Percentiles rank a stretch among this genome's conserved stretches.
Conservation (phyloP, 2,888 invertebrate species). For the Onthophagus sagittarius region DNA sequence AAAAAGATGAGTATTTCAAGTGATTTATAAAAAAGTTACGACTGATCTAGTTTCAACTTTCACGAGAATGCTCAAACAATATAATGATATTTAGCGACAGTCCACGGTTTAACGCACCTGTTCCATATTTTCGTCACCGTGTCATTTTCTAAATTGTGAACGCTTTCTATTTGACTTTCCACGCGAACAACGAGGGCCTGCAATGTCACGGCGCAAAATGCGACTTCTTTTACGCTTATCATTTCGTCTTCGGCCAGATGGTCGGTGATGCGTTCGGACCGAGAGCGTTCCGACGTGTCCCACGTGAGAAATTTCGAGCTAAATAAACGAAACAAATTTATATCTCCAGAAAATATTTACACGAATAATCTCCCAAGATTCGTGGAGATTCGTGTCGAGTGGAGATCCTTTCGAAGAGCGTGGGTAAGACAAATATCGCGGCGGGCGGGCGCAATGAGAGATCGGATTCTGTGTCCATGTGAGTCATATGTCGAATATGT, state of each 20-base stretch:
- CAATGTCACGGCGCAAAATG: not conserved
- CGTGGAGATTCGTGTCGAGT: not conserved
- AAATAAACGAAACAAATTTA: not conserved
- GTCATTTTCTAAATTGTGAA: not conserved
- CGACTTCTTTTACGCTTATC: not conserved
- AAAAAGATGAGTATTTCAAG: not conserved
- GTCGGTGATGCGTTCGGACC: not conserved
- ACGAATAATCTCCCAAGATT: not conserved
- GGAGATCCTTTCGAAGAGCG: conserved; percentile 23
- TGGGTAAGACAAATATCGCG: conserved; percentile 38
- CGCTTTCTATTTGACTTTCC: not conserved
- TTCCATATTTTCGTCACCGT: not conserved
- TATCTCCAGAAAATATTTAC: not conserved
- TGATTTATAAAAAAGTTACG: not conserved
- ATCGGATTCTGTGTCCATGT: not conserved
- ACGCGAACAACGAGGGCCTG: not conserved
- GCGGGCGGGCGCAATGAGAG: not conserved
- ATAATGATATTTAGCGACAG: not conserved
- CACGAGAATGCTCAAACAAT: not conserved
- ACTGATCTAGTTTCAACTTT: not conserved
- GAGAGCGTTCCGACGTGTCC: not conserved
- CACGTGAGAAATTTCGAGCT: not conserved
- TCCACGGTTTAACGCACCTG: not conserved
- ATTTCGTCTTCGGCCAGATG: not conserved
- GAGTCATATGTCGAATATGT: not conserved